These are phyloP conservation scores for Tetraodon nigroviridis DNA, from an alignment of 2,113 vertebrate species.

Conservation along the genomic window DNA sequence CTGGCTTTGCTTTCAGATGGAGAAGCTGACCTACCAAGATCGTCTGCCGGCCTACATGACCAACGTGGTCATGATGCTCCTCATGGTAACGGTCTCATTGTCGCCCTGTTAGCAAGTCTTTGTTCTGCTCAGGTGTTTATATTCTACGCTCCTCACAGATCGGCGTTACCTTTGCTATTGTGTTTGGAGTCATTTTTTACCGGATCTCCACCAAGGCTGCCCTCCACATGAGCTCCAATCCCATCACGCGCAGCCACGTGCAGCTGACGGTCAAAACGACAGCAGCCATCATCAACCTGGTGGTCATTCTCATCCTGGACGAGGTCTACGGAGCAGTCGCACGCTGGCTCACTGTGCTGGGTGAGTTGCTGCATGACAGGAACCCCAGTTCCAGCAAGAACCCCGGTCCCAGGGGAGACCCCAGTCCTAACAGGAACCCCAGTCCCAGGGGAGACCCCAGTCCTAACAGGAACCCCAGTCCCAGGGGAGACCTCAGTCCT, in stretches of 20 bases:
- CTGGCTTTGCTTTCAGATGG: slow-evolving; percentile 72
- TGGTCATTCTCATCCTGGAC: slow-evolving; percentile 96
- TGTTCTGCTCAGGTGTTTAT: background rate
- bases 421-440: no score
- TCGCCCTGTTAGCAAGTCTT: background rate
- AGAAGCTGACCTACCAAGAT: slow-evolving; percentile 91
- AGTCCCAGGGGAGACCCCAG: no score
- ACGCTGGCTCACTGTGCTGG: slow-evolving; percentile 91
- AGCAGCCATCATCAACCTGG: slow-evolving; percentile 94
- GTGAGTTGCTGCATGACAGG: slow-evolving; percentile 51
- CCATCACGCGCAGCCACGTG: slow-evolving; percentile 83
- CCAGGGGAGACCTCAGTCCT: no score
- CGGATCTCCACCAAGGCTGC: slow-evolving; percentile 92
- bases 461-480: no score
- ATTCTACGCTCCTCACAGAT: slow-evolving; percentile 71
- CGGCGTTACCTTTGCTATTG: slow-evolving; percentile 92
- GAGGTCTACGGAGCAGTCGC: slow-evolving; percentile 94
- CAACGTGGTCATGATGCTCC: slow-evolving; percentile 88
- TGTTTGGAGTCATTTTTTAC: slow-evolving; percentile 96
- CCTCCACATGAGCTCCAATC: slow-evolving; percentile 88
- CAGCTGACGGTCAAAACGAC: slow-evolving; percentile 93
- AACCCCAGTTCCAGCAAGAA: no score
- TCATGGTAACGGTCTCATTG: slow-evolving; percentile 82
- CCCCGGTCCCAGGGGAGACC: no score
- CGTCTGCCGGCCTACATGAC: slow-evolving; percentile 91